Evolutionary conservation across 2,113 vertebrate genomes (phyloP).

Genomic region (Oreotragus oreotragus): DNA sequence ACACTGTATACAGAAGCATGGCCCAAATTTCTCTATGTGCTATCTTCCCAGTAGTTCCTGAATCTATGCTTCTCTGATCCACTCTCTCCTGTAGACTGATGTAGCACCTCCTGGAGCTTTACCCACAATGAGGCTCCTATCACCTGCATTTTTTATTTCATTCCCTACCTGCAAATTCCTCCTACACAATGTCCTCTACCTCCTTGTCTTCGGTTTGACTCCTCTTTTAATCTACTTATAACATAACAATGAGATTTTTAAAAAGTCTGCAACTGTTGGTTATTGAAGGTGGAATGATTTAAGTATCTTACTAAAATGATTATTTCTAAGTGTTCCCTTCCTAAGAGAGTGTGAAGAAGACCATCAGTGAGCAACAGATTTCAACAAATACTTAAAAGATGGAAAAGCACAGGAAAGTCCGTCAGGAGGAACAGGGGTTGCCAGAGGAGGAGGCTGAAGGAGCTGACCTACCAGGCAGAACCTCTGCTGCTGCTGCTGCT

Average conservation of each 20-base stretch:
- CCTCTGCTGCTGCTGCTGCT: too few relatives aligned
- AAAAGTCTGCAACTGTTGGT: neutral
- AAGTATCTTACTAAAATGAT: neutral
- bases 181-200: neutral
- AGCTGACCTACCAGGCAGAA: neutral
- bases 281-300: neutral
- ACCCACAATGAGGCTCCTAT: neutral
- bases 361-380: neutral
- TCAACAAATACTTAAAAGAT: neutral
- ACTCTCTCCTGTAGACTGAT: neutral
- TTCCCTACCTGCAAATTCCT: neutral
- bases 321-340: neutral
- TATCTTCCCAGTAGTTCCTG: neutral
- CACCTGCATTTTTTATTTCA: neutral
- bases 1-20: neutral
- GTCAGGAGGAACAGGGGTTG: neutral
- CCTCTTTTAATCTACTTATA: neutral
- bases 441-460: neutral
- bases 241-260: neutral
- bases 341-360: neutral
- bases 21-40: neutral
- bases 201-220: neutral
- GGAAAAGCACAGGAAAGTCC: neutral
- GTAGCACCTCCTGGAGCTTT: neutral
- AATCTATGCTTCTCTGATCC: neutral